Evolutionary conservation across 2,113 vertebrate genomes (phyloP), one percentile per base, ranked within the genome.

Genomic region (Hippocampus guttulatus): DNA sequence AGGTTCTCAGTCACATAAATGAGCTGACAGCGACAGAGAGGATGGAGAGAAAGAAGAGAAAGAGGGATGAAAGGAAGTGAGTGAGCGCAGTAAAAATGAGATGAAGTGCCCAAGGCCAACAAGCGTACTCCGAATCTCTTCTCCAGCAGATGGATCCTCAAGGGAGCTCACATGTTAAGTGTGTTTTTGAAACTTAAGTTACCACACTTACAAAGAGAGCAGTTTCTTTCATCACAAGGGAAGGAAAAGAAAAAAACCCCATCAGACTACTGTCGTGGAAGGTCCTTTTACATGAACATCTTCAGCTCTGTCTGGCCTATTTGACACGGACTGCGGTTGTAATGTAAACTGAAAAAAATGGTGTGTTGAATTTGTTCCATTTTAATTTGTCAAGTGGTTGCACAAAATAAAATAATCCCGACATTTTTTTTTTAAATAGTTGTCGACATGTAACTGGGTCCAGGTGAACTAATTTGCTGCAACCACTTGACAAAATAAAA

Each of bases 1-100:
- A 85, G 88, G 81, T 85, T 85, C 75, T 90, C 85, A 80, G 78
- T 90, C 87, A 87, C 79, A 79, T 84, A 87, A 86, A 89, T 58
- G 74, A 89, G 87, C 85, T 77, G 83, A 83, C 81, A 75, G 83
- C 77, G 54, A 76, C 43, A 66, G 67, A 58, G 66, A 73, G 65
- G 78, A 73, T 55, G 70, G 74, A 27, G 73, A 67, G 72, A 68
- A 72, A 77, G 70, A 58, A 16, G 73, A 76, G 63, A 72, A 61
- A 58, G 68, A 63, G 68, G 73, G 76, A 74, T 75, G 67, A 67
- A 69, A 73, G 67, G 75, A 23, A 67, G 64, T 64, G 52, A 69
- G 60, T 45, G 75, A 81, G 69, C 11, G 76, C 62, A 61, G 81
- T 85, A 87, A 86, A 88, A 84, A 47, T 16, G 73, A 77, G 74